Conservation (phyloP, 1,140 invertebrate species). For the Steinernema khuongi region DNA sequence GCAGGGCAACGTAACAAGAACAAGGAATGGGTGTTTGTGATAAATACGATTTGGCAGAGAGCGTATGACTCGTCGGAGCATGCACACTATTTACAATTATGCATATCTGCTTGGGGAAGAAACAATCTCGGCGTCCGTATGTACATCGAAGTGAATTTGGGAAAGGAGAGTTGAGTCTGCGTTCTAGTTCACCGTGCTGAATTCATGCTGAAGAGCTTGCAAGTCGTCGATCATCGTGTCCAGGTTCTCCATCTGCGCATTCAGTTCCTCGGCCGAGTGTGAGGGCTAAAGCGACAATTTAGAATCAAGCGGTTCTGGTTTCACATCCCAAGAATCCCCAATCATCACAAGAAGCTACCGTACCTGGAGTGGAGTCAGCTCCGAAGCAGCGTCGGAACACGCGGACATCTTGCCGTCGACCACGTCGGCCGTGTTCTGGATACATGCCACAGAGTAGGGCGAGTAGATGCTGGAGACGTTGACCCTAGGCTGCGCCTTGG, state of each 20-base stretch:
- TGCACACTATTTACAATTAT: background rate
- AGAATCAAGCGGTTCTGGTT: background rate
- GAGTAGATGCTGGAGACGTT: conserved; percentile 33
- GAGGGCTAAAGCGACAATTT: conserved; percentile 24
- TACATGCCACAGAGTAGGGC: conserved; percentile 20
- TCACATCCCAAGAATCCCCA: conserved; percentile 23
- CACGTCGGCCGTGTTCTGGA: background rate
- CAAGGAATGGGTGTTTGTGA: background rate
- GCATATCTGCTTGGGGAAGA: background rate
- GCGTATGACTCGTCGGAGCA: too few relatives aligned
- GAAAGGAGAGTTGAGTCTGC: background rate
- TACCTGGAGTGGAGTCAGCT: background rate
- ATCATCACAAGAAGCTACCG: conserved; percentile 19
- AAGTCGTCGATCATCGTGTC: conserved; percentile 42
- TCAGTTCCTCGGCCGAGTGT: conserved; percentile 37
- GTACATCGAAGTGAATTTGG: background rate
- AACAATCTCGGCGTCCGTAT: background rate
- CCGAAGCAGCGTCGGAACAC: background rate
- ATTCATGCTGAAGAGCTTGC: conserved; percentile 38
- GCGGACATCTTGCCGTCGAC: background rate
- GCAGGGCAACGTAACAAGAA: background rate
- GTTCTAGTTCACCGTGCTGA: conserved; percentile 21
- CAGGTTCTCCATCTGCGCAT: conserved; percentile 35
- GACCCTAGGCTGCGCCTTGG: conserved; percentile 36
- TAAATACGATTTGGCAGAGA: too few relatives aligned